A percentile compares a stretch with the other conserved stretches of the same genome.
These are phyloP conservation scores for Azorinus chamasolen DNA, from an alignment of 2,888 invertebrate species.

Conservation along the genomic window DNA sequence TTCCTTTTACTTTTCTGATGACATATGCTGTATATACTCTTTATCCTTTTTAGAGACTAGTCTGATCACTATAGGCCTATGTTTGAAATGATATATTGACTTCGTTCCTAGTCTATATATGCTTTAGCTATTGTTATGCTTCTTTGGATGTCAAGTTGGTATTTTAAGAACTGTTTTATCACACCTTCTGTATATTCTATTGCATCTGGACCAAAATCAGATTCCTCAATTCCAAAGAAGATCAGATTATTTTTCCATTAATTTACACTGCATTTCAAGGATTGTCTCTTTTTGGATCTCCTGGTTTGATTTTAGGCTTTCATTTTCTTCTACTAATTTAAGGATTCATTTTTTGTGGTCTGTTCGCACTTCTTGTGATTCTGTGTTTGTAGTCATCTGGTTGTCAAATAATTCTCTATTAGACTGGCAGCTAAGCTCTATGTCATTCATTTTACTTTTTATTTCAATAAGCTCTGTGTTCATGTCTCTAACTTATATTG, in stretches of 20 bases:
- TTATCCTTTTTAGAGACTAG: neutral
- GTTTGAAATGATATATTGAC: neutral
- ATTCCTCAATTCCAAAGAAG: too few species aligned
- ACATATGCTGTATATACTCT: too few species aligned
- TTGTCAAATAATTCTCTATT: conserved; percentile 4
- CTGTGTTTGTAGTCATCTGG: neutral
- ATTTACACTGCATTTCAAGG: conserved; percentile 11
- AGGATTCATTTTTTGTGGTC: conserved; percentile 5
- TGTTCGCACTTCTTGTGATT: neutral
- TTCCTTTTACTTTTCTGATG: neutral
- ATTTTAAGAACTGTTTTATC: neutral
- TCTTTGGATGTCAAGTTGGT: neutral
- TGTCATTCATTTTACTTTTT: neutral
- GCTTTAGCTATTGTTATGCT: neutral
- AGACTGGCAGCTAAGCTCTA: neutral
- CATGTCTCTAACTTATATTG: neutral
- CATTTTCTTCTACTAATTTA: neutral
- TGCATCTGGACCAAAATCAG: too few species aligned
- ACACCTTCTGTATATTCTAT: conserved; percentile 5
- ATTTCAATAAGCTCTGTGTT: neutral
- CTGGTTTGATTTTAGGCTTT: neutral
- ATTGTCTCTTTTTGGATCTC: conserved; percentile 4
- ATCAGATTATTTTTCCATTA: too few species aligned
- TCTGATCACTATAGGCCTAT: conserved; percentile 5
- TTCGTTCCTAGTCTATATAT: conserved; percentile 1